phyloP scores from a whole-genome alignment of 2,888 invertebrate genomes.

The Morpho helenor region DNA sequence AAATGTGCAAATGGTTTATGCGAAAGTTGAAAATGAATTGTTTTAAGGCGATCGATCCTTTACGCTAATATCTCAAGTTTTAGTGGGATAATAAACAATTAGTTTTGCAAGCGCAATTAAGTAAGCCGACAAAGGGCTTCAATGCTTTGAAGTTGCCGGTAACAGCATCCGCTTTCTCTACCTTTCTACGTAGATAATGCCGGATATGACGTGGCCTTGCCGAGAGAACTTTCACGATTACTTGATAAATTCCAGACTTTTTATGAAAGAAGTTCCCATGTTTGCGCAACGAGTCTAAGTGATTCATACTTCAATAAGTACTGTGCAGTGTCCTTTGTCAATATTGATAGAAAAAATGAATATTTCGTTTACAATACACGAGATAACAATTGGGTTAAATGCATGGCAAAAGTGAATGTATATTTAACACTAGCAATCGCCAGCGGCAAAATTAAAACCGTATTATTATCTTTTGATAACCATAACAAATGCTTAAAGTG shows the following conservation, averaged over 20 bases:
- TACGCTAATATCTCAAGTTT: conserved; percentile 43
- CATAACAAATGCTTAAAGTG: too few relatives aligned
- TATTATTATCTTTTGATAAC: too few relatives aligned
- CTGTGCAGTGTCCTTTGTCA: conserved; percentile 6
- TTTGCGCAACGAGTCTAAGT: conserved; percentile 40
- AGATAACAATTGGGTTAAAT: too few relatives aligned
- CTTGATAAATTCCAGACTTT: conserved; percentile 64
- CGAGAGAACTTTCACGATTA: conserved; percentile 67
- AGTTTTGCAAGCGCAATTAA: conserved; percentile 67
- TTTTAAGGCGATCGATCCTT: conserved; percentile 22
- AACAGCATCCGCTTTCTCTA: conserved; percentile 68
- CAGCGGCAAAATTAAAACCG: too few relatives aligned
- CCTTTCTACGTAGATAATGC: conserved; percentile 44
- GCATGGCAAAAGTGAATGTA: too few relatives aligned
- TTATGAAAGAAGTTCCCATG: conserved; percentile 41
- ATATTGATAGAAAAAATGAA: not conserved
- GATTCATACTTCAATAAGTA: conserved; percentile 45
- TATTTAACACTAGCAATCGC: too few relatives aligned
- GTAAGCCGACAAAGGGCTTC: conserved; percentile 59
- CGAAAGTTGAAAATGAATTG: conserved; percentile 3
- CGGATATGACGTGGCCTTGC: conserved; percentile 72
- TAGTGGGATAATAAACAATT: conserved; percentile 52
- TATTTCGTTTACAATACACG: not conserved
- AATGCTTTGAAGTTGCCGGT: conserved; percentile 60
- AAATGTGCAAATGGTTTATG: too few relatives aligned